These are phyloP conservation scores for Pseudobourletiella spinata DNA, from an alignment of 1,140 invertebrate genomes.

Conservation along the genomic window DNA sequence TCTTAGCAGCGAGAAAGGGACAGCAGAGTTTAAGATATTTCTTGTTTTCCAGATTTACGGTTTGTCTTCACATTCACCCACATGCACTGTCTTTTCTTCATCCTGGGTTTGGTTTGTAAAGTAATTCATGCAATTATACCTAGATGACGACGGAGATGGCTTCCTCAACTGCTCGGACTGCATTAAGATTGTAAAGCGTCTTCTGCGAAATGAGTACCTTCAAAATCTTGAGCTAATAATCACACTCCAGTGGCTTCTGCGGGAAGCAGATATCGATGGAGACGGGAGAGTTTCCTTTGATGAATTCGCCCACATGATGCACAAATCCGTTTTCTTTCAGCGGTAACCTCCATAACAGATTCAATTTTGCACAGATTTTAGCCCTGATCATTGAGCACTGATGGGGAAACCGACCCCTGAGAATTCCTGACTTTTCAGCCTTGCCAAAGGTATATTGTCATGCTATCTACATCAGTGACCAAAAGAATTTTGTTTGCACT, in stretches of 20 bases:
- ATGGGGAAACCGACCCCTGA: too few relatives aligned
- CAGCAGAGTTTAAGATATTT: not conserved
- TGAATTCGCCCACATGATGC: constrained; percentile 1
- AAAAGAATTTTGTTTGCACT: too few relatives aligned
- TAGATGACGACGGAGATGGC: constrained; percentile 8
- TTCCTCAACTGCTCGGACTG: not conserved
- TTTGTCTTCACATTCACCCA: too few relatives aligned
- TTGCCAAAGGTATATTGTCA: too few relatives aligned
- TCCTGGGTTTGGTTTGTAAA: too few relatives aligned
- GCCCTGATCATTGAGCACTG: too few relatives aligned
- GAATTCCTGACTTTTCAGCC: too few relatives aligned
- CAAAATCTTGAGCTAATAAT: constrained; percentile 5
- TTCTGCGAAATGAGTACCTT: not conserved
- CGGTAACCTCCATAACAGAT: too few relatives aligned
- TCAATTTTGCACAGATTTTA: too few relatives aligned
- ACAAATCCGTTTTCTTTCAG: not conserved
- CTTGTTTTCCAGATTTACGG: constrained; percentile 3
- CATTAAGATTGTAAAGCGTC: not conserved
- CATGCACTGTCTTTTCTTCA: too few relatives aligned
- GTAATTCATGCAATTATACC: too few relatives aligned
- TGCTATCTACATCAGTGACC: too few relatives aligned
- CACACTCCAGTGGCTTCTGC: not conserved
- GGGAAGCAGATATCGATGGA: not conserved
- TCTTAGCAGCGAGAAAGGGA: not conserved
- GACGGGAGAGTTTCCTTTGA: constrained; percentile 3